Percentiles rank a stretch among this genome's conserved stretches.
Evolutionary conservation across 2,113 vertebrate species (phyloP).

Genomic region (Andinoacara biseriatus): DNA sequence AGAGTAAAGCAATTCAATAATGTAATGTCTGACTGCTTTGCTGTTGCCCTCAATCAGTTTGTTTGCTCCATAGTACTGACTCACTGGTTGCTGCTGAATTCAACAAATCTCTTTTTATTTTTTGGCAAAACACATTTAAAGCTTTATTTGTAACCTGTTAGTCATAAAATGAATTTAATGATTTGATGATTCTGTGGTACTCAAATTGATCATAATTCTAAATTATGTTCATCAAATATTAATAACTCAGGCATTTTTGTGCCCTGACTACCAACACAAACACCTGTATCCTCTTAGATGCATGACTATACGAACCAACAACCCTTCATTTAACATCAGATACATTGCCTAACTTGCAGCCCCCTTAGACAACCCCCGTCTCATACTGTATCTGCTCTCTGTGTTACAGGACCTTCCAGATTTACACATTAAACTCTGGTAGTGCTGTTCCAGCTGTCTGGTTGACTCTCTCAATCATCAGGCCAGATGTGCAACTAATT

Average conservation of each 20-base stretch:
- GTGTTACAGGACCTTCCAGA: constrained; percentile 36
- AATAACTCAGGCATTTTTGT: neutral
- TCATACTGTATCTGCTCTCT: neutral
- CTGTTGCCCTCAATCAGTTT: neutral
- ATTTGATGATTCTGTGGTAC: neutral
- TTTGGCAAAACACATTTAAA: neutral
- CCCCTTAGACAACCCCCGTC: neutral
- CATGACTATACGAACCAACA: neutral
- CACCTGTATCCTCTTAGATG: neutral
- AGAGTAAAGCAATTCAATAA: neutral
- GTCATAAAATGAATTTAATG: neutral
- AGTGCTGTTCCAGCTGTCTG: constrained; percentile 50
- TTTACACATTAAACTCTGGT: constrained; percentile 50
- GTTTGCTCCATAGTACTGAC: neutral
- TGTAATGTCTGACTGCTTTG: neutral
- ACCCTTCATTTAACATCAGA: constrained; percentile 24
- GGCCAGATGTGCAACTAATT: constrained; percentile 72
- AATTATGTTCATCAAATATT: neutral
- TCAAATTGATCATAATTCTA: fast-evolving
- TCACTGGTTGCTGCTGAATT: neutral
- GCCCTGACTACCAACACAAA: neutral
- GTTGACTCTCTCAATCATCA: constrained; percentile 44
- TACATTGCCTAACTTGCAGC: constrained; percentile 14
- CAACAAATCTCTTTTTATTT: neutral
- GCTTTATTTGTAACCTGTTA: neutral